Evolutionary conservation across 23 tunicate species (phyloP).

Genomic region (Botrylloides violaceus): DNA sequence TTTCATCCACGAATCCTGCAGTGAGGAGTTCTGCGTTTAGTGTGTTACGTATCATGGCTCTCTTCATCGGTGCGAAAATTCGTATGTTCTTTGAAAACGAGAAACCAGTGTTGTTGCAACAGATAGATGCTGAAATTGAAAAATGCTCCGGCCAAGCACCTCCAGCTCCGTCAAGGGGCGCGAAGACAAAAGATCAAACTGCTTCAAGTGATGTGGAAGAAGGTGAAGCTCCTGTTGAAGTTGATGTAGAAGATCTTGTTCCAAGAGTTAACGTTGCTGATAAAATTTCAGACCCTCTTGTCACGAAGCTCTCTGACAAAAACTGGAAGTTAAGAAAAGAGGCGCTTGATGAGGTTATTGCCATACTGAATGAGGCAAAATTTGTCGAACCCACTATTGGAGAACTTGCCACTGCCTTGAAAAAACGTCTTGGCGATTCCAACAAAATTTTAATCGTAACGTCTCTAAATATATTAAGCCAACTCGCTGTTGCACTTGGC

Average conservation of each 20-base stretch:
- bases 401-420: constrained; percentile 63
- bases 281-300: constrained; percentile 64
- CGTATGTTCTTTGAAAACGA: constrained; percentile 81
- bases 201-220: constrained; percentile 36
- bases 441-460: constrained; percentile 81
- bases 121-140: constrained; percentile 81
- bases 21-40: constrained; percentile 58
- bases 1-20: constrained; percentile 81
- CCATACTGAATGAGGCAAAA: constrained; percentile 74
- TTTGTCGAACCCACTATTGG: constrained; percentile 62
- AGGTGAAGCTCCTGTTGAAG: constrained; percentile 35
- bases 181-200: constrained; percentile 2
- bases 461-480: constrained; percentile 47
- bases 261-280: constrained; percentile 71
- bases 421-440: constrained; percentile 68
- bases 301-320: constrained; percentile 50
- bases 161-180: constrained; percentile 78
- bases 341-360: constrained; percentile 54
- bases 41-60: constrained; percentile 44
- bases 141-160: constrained; percentile 45
- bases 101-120: constrained; percentile 75
- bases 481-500: constrained; percentile 69
- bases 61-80: constrained; percentile 58
- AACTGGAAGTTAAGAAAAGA: constrained; percentile 91
- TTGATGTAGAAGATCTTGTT: constrained; percentile 67